Evolutionary conservation across 1,140 invertebrate genomes (phyloP).

Genomic region (Papilio aristodemus): DNA sequence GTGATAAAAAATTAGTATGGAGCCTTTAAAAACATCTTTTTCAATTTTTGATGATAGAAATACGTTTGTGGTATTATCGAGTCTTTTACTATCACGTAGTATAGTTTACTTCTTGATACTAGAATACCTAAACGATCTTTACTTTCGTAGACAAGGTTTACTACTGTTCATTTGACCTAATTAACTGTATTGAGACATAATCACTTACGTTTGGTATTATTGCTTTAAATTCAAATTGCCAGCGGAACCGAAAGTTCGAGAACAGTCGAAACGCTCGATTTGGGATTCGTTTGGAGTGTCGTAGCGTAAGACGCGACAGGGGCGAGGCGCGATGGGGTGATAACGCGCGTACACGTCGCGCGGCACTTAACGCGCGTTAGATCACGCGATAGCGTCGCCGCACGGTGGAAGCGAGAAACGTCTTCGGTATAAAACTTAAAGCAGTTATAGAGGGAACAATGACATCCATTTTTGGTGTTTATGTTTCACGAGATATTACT

Average conservation of each 20-base stretch:
- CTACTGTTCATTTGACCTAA: neutral
- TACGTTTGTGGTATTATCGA: no score
- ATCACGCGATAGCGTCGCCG: constrained; percentile 19
- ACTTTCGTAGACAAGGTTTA: neutral
- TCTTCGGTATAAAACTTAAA: constrained; percentile 16
- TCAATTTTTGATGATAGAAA: no score
- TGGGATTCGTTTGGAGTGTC: constrained; percentile 2
- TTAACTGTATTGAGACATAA: neutral
- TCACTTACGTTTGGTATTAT: neutral
- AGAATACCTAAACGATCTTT: no score
- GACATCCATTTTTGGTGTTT: constrained; percentile 13
- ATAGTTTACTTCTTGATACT: no score
- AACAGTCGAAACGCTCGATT: constrained; percentile 1
- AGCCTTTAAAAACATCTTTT: no score
- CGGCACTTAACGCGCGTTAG: constrained; percentile 27
- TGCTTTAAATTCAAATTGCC: neutral
- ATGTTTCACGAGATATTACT: neutral
- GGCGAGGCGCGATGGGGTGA: constrained; percentile 20
- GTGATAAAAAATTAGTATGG: no score
- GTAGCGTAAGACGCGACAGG: constrained; percentile 5
- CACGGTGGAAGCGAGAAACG: constrained; percentile 7
- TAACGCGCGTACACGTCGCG: constrained; percentile 11
- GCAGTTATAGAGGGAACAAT: neutral
- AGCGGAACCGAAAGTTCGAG: constrained; percentile 1
- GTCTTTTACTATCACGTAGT: no score